Evolutionary conservation across 2,113 vertebrate species (phyloP).

Genomic region (Prietella phreatophila): DNA sequence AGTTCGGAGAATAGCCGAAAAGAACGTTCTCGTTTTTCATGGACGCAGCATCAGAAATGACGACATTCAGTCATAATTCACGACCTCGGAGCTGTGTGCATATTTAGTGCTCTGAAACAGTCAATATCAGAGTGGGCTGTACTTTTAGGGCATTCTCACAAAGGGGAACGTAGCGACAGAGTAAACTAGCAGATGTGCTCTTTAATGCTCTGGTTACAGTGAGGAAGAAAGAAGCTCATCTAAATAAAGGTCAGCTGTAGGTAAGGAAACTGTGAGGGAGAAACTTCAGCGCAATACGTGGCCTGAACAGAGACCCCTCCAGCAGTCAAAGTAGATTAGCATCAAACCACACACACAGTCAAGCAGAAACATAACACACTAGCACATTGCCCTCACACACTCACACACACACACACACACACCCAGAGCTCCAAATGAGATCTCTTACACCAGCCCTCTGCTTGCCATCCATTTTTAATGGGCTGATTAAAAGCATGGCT

Average conservation of each 20-base stretch:
- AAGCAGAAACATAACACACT: conserved; percentile 53
- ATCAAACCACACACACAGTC: conserved; percentile 46
- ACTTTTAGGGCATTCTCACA: not conserved
- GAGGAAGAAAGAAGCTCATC: not conserved
- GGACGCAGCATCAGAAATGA: not conserved
- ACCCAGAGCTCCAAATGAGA: conserved; percentile 49
- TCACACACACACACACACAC: conserved; percentile 40
- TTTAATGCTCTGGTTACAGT: not conserved
- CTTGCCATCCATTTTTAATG: conserved; percentile 58
- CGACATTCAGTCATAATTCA: not conserved
- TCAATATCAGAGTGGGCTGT: not conserved
- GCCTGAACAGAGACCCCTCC: conserved; percentile 31
- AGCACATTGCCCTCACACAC: conserved; percentile 60
- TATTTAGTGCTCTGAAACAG: not conserved
- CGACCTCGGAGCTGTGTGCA: not conserved
- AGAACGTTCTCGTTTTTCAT: not conserved
- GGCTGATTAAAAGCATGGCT: conserved; percentile 60
- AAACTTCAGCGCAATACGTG: conserved; percentile 18
- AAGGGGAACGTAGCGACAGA: not conserved
- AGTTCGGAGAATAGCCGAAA: not conserved
- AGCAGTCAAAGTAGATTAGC: conserved; percentile 44
- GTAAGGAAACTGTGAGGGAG: not conserved
- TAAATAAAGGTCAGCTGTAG: conserved; percentile 24
- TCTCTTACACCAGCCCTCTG: conserved; percentile 54
- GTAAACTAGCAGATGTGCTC: not conserved